phyloP scores from a whole-genome alignment of 1,140 invertebrate genomes.

The Drosophila biarmipes region DNA sequence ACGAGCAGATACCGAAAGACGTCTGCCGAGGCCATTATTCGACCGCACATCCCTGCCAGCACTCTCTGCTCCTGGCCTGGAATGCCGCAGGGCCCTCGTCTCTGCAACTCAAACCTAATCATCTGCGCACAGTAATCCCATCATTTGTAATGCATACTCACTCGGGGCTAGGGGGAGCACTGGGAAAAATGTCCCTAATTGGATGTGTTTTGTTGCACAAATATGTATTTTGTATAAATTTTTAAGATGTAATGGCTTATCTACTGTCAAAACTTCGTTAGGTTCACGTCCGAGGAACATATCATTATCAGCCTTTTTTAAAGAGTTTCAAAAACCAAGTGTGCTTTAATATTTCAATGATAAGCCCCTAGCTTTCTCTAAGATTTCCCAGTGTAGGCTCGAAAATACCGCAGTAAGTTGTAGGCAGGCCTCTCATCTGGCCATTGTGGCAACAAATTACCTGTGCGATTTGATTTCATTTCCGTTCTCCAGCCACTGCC shows the following conservation, averaged over 20 bases:
- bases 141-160: conserved; percentile 70
- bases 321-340: no score
- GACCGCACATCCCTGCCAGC: conserved; percentile 54
- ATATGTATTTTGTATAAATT: background rate
- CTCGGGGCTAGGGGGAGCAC: background rate
- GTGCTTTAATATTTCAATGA: no score
- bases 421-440: conserved; percentile 42
- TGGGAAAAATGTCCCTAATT: background rate
- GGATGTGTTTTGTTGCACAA: background rate
- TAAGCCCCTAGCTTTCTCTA: background rate
- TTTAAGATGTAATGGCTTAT: no score
- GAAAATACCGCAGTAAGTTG: conserved; percentile 26
- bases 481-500: conserved; percentile 42
- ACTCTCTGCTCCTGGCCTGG: conserved; percentile 12
- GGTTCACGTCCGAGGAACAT: no score
- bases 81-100: conserved; percentile 23
- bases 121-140: conserved; percentile 56
- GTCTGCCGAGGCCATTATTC: conserved; percentile 51
- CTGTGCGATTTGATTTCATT: conserved; percentile 79
- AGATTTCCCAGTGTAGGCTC: conserved; percentile 10
- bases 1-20: conserved; percentile 11
- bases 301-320: no score
- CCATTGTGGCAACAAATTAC: conserved; percentile 74
- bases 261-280: no score
- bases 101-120: conserved; percentile 64